Base-by-base conservation (phyloP, 2,888 invertebrate genomes). In the Nomada lathburiana region DNA sequence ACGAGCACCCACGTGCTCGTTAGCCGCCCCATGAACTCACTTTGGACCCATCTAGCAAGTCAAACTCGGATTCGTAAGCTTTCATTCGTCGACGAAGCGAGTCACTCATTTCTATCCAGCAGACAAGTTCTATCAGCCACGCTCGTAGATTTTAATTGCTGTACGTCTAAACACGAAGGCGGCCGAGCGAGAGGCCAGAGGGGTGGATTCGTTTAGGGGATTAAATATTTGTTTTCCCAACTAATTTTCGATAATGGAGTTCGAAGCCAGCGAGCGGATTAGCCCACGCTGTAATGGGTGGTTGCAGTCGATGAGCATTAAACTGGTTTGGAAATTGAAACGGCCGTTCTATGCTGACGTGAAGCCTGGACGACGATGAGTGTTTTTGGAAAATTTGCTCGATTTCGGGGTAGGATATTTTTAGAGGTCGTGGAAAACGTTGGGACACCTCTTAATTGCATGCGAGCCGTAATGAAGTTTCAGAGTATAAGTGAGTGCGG, bases 1-100 rank as follows among this genome's bases (percentile, higher is more conserved):
- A 90, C 89, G 89, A 90, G 86, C 86, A 85, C 86, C 85, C 86
- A 86, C 73, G 72, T 76, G 87, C 90, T 90, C 88, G 90, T 89
- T 90, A 88, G 86, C 74, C 81, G 83, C 63, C 70, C 57, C 76
- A 57, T 71, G 78, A 72, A 84, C 82, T 60, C 47, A 11, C 47
- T 47, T 47, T 47, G 47, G 13, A 13, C 16, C 83, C 71, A 80
- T 69, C 83, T 72, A 82, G 71, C 68, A 77, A 83, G 78, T 82
- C 81, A 47, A 68, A 77, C 78, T 87, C 85, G 86, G 80, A 87
- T 89, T 89, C 86, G 86, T 82, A 84, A 83, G 76, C 86, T 87
- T 84, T 83, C 75, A 86, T 89, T 88, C 86, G 84, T 76, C 55
- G 64, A 44, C 20, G 59, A 53, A 29, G n/a, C 26, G 47, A 50